Evolutionary conservation across 2,113 vertebrate species (phyloP).

Genomic region (Dryoscopus gambensis): DNA sequence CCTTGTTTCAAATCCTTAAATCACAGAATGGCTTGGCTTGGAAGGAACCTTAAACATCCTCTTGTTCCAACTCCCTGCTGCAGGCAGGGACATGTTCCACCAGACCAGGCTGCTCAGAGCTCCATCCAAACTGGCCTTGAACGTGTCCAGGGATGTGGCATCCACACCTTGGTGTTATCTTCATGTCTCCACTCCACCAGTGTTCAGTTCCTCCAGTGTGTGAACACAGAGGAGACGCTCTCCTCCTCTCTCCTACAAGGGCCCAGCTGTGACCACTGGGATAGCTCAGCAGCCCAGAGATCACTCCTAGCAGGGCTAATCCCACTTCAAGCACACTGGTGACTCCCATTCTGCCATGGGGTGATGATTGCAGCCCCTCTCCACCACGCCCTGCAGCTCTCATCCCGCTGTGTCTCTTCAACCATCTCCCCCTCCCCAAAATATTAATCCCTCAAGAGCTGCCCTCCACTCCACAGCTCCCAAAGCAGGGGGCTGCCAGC

Average conservation of each 20-base stretch:
- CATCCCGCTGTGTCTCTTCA: accelerated
- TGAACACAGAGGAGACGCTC: neutral
- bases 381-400: neutral
- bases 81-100: neutral
- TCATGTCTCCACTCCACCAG: neutral
- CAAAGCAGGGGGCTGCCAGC: neutral
- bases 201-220: neutral
- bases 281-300: accelerated
- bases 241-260: neutral
- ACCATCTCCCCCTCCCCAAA: neutral
- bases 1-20: neutral
- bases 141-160: neutral
- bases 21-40: neutral
- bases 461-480: neutral
- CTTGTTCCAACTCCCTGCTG: neutral
- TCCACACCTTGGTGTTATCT: neutral
- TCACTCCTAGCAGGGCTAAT: neutral
- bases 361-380: neutral
- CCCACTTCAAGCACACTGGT: neutral
- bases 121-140: neutral
- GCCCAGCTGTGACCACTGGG: neutral
- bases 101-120: neutral
- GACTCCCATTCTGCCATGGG: accelerated
- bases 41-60: neutral
- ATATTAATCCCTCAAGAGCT: neutral